Evolutionary conservation across 2,797 vertebrate species (phyloP), one percentile per base, ranked within the genome.

Genomic region (Rallus crepitans): DNA sequence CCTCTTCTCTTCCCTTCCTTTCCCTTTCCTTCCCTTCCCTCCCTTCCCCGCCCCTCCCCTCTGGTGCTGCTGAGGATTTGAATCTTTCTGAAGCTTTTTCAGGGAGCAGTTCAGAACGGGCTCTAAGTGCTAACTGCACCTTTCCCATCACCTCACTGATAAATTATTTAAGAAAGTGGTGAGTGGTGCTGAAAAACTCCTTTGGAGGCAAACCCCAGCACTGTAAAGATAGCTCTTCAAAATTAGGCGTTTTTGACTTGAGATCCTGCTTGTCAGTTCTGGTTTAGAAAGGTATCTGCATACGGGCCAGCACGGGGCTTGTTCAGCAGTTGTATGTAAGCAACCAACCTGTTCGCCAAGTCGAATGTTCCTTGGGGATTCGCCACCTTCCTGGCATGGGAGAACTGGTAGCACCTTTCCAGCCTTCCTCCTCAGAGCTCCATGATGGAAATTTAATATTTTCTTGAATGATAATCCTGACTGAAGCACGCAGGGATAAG

Each of bases 301-400:
- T 10, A 18, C 53, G 84, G 53, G 53, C n/a, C 33, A 37, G 3
- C 20, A 2, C 14, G 1, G 8, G 8, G 23, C 57, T 84, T 16
- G n/a, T 78, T 81, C 37, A 71, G 56, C n/a, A 42, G 1, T 24
- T 24, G 5, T 12, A 1, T 5, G 1, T 9, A 2, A 12, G 3
- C 0, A 0, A 9, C 33, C n/a, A 12, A 4, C 31, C 33, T 31
- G 2, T 12, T 64, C 7, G 28, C 35, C 7, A 39, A 70, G 21
- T 4, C 35, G 15, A 64, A 37, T 2, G 0, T 60, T 89, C 70
- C 9, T 2, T 66, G 64, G 28, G 47, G 33, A 52, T 56, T 76
- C 69, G 23, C 16, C 20, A 28, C 35, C 37, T 73, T 69, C 23
- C 33, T 2, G 0, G 17, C 2, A 0, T 50, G 48, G 59, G 31